Conservation (phyloP, 2,113 vertebrate species). For the Ciconia boyciana region DNA sequence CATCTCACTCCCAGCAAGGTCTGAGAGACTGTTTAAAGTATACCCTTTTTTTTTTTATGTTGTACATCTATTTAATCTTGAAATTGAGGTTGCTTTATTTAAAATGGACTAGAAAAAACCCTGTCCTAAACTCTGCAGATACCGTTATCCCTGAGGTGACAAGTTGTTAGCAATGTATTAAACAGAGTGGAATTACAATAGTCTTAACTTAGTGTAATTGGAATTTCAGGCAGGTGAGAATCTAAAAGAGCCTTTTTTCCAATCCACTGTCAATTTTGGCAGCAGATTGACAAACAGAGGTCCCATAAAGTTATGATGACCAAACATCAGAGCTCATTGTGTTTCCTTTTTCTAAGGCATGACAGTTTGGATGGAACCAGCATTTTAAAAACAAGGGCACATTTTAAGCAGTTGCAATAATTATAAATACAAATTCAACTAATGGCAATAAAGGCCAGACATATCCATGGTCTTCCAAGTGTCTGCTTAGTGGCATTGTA, state of each 20-base stretch:
- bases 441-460: background rate
- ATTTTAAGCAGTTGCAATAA: background rate
- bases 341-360: background rate
- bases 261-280: background rate
- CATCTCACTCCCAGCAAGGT: background rate
- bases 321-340: background rate
- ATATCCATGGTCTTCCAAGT: accelerated
- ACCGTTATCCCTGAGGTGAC: background rate
- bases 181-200: background rate
- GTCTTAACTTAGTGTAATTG: background rate
- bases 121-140: background rate
- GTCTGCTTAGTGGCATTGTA: too few species aligned
- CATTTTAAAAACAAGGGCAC: background rate
- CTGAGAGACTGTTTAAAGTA: background rate
- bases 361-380: background rate
- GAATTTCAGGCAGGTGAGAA: background rate
- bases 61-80: background rate
- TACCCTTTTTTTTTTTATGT: background rate
- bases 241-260: background rate
- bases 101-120: background rate
- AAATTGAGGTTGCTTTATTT: background rate
- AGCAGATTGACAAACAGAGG: background rate
- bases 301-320: background rate
- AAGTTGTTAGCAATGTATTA: background rate
- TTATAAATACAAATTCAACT: background rate